Conservation (phyloP, 2,113 vertebrate species). For the Sus scrofa region T2T-Sscrofa CM000828.6:54649001-54649500, state of each 20-base stretch:
- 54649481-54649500: constrained; percentile 30
- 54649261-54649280: not conserved
- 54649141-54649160: constrained; percentile 43
- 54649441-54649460: constrained; percentile 13
- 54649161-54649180: constrained; percentile 37
- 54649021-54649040: not conserved
- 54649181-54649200: not conserved
- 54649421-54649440: not conserved
- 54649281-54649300: constrained; percentile 48
- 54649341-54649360: constrained; percentile 48
- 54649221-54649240: constrained; percentile 38
- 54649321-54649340: not conserved
- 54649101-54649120: constrained; percentile 21
- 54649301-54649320: constrained; percentile 14
- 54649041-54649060: not conserved
- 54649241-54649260: constrained; percentile 38
- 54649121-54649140: not conserved
- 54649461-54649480: not conserved
- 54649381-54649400: not conserved
- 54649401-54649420: constrained; percentile 30
- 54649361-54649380: not conserved
- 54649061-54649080: constrained; percentile 30
- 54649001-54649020: constrained; percentile 16
- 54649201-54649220: not conserved
- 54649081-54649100: constrained; percentile 43